Evolutionary conservation across 2,888 invertebrate genomes (phyloP).

Genomic region (Latrodectus hesperus): DNA sequence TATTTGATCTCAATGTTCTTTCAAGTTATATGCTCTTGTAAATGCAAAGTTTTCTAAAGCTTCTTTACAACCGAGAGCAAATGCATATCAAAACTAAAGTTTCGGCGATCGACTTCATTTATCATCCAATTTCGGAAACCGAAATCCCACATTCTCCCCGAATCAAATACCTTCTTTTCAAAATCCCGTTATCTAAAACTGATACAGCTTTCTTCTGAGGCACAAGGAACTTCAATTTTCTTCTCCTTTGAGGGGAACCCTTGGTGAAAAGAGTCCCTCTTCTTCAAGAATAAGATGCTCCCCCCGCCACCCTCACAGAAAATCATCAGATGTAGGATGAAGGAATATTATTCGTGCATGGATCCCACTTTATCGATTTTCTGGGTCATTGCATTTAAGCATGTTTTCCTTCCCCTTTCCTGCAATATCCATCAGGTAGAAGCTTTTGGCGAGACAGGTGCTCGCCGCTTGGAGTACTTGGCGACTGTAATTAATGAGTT

Average conservation of each 20-base stretch:
- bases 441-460: slow-evolving; percentile 49
- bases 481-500: too few species aligned
- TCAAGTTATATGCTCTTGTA: too few species aligned
- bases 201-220: slow-evolving; percentile 11
- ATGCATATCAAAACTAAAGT: too few species aligned
- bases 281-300: background rate
- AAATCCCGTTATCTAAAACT: slow-evolving; percentile 45
- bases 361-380: slow-evolving; percentile 60
- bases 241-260: slow-evolving; percentile 25
- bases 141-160: background rate
- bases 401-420: slow-evolving; percentile 11
- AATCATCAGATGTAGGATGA: slow-evolving; percentile 27
- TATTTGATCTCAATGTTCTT: too few species aligned
- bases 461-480: background rate
- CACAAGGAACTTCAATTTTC: slow-evolving; percentile 29
- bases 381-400: slow-evolving; percentile 46
- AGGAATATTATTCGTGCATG: slow-evolving; percentile 34
- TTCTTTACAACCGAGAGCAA: too few species aligned
- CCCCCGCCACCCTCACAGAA: slow-evolving; percentile 24
- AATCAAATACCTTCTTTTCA: slow-evolving; percentile 29
- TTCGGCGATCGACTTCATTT: background rate
- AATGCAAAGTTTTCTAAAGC: too few species aligned
- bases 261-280: slow-evolving; percentile 11
- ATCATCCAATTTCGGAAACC: background rate
- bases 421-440: slow-evolving; percentile 38